Evolutionary conservation across 2,113 vertebrate genomes (phyloP).

Genomic region (Brevimyrus niger): DNA sequence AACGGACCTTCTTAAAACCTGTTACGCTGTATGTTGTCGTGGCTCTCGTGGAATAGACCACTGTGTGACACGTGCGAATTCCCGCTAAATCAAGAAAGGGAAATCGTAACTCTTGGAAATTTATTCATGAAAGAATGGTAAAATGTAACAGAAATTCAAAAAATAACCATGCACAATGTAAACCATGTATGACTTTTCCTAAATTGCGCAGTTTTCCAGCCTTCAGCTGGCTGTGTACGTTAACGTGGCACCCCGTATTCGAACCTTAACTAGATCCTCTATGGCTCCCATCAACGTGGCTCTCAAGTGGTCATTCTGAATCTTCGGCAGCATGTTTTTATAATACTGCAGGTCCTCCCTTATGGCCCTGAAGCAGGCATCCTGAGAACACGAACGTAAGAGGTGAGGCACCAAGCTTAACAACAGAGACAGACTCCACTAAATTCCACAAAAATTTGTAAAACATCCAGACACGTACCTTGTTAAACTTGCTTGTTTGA

Average conservation of each 20-base stretch:
- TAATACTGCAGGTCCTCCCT: conserved; percentile 52
- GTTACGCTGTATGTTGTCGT: neutral
- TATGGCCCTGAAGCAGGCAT: conserved; percentile 53
- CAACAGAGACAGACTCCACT: neutral
- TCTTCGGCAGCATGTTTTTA: conserved; percentile 30
- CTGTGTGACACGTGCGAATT: neutral
- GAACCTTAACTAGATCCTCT: conserved; percentile 31
- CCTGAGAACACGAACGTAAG: conserved; percentile 33
- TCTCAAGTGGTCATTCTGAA: conserved; percentile 26
- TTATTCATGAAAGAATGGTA: neutral
- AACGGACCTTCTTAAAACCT: conserved; percentile 28
- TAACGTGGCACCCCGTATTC: neutral
- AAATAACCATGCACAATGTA: neutral
- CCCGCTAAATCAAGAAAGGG: neutral
- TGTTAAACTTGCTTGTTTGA: conserved; percentile 46
- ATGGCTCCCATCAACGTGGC: neutral
- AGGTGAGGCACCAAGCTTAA: neutral
- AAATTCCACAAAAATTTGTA: neutral
- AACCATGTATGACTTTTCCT: neutral
- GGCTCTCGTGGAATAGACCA: neutral
- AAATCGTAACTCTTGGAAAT: neutral
- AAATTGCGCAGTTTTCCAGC: neutral
- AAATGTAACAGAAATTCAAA: neutral
- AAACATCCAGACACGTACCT: conserved; percentile 44
- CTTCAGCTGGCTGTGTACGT: neutral